These are phyloP conservation scores for Ciconia nigra DNA, from an alignment of 2,797 vertebrate genomes.

Conservation along the genomic window DNA sequence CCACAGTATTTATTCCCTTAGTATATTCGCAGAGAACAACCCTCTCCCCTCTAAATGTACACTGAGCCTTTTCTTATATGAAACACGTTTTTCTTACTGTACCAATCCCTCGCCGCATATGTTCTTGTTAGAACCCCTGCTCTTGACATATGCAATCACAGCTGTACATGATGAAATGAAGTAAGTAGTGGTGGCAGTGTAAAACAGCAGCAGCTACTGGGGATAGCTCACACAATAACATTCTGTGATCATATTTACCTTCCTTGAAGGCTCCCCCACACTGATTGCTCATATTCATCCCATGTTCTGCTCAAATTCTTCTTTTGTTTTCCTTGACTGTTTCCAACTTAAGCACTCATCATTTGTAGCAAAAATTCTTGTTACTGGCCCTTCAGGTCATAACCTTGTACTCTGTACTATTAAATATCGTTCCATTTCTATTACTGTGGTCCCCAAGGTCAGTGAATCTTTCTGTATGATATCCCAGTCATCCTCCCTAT, in stretches of 20 bases:
- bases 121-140: background rate
- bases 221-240: background rate
- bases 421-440: conserved; percentile 52
- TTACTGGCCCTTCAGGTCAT: conserved; percentile 9
- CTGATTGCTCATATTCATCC: background rate
- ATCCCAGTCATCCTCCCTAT: background rate
- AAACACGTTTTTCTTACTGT: background rate
- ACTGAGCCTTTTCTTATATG: background rate
- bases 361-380: conserved; percentile 30
- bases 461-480: background rate
- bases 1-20: background rate
- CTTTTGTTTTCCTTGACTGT: conserved; percentile 3
- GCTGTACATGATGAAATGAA: background rate
- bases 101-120: background rate
- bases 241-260: background rate
- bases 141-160: background rate
- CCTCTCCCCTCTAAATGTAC: background rate
- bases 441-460: conserved; percentile 24
- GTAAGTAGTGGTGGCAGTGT: background rate
- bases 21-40: background rate
- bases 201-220: background rate
- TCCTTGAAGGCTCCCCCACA: background rate
- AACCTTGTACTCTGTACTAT: conserved; percentile 26
- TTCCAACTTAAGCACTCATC: background rate
- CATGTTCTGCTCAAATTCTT: background rate